Evolutionary conservation across 1,140 invertebrate species (phyloP).

Genomic region (Neotoxoptera formosana): DNA sequence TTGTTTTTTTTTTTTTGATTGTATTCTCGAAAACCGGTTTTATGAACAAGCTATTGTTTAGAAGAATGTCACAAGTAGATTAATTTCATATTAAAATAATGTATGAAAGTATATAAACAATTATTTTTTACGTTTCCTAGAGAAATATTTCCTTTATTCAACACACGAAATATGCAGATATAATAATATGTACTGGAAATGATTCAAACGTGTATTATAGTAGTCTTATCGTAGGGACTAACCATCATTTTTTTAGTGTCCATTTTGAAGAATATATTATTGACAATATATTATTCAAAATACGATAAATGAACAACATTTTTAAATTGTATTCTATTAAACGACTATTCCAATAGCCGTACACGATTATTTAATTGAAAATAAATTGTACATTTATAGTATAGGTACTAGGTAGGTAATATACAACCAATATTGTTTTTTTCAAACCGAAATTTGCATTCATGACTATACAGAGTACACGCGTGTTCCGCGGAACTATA

Average conservation of each 20-base stretch:
- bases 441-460: no score
- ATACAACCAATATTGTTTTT: no score
- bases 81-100: not conserved
- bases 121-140: not conserved
- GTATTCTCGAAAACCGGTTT: slow-evolving; percentile 4
- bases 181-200: not conserved
- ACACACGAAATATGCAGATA: not conserved
- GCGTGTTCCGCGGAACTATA: no score
- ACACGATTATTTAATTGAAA: no score
- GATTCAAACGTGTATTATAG: not conserved
- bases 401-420: no score
- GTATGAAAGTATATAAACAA: not conserved
- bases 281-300: not conserved
- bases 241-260: not conserved
- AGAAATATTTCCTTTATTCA: not conserved
- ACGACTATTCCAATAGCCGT: no score
- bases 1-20: not conserved
- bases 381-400: no score
- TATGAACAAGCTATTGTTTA: not conserved
- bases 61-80: not conserved
- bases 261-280: not conserved
- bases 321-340: not conserved
- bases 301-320: not conserved
- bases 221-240: not conserved
- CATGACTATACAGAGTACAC: no score